phyloP scores from a whole-genome alignment of 2,113 vertebrate species.

The Thalassoma bifasciatum region DNA sequence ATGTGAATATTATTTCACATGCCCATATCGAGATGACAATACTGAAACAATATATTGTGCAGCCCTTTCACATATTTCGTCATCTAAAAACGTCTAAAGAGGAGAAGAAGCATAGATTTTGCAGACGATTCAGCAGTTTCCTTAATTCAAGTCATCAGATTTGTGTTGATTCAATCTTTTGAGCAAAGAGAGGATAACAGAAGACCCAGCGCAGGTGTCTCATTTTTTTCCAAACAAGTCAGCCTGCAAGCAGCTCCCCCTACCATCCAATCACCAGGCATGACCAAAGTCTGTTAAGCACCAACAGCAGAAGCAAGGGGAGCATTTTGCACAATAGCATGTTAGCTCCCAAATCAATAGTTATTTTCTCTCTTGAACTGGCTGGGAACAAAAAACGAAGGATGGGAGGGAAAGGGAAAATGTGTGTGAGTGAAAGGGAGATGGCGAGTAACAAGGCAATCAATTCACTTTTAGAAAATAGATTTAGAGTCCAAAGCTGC shows the following conservation, averaged over 20 bases:
- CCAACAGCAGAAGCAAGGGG: constrained; percentile 44
- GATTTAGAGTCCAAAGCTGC: constrained; percentile 39
- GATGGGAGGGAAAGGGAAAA: constrained; percentile 10
- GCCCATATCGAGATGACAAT: no score
- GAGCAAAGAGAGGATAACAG: constrained; percentile 6
- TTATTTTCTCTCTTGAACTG: constrained; percentile 76
- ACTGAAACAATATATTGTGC: no score
- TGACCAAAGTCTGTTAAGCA: constrained; percentile 1
- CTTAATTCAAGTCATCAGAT: background rate
- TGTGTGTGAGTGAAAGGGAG: constrained; percentile 59
- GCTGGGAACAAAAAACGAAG: constrained; percentile 46
- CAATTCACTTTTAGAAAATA: constrained; percentile 55
- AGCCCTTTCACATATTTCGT: no score
- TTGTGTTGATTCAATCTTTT: background rate
- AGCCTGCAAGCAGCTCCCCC: background rate
- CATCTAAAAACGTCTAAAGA: no score
- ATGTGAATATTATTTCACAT: no score
- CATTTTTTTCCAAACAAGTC: constrained; percentile 22
- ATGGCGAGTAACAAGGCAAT: constrained; percentile 75
- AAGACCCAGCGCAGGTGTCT: background rate
- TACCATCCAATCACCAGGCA: background rate
- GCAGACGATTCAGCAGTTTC: no score
- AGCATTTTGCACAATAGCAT: constrained; percentile 61
- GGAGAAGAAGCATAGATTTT: no score
- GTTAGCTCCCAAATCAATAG: constrained; percentile 70